Conservation (phyloP, 1,140 invertebrate genomes). For the Charaxes varanes region DNA sequence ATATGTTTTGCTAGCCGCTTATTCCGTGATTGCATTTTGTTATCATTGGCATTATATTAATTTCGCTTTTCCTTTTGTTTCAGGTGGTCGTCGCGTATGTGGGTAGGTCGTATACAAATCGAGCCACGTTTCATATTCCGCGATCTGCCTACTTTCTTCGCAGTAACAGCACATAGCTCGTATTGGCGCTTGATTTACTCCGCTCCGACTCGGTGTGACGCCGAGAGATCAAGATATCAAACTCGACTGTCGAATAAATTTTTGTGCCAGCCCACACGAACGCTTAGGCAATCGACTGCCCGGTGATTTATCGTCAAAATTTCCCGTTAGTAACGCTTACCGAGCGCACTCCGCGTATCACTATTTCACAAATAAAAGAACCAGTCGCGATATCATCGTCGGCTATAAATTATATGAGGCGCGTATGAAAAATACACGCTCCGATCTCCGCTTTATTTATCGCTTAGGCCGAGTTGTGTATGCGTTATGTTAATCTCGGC, state of each 20-base stretch:
- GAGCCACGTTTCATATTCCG: conserved; percentile 19
- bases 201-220: conserved; percentile 38
- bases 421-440: conserved; percentile 70
- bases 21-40: conserved; percentile 16
- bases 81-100: conserved; percentile 68
- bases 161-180: conserved; percentile 23
- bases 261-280: conserved; percentile 63
- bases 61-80: conserved; percentile 75
- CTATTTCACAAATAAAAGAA: conserved; percentile 73
- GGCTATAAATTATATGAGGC: conserved; percentile 69
- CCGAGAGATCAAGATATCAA: conserved; percentile 66
- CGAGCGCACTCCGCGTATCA: conserved; percentile 69
- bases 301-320: conserved; percentile 72
- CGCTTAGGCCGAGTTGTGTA: conserved; percentile 60
- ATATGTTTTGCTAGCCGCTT: conserved; percentile 5
- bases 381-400: conserved; percentile 71
- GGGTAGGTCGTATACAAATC: conserved; percentile 39
- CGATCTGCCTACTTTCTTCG: conserved; percentile 25
- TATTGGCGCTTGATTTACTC: conserved; percentile 35
- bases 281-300: conserved; percentile 71
- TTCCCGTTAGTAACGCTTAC: conserved; percentile 72
- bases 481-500: conserved; percentile 53
- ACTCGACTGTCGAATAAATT: conserved; percentile 64
- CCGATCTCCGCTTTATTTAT: conserved; percentile 69
- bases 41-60: conserved; percentile 72